Base-by-base conservation (phyloP, 2,888 invertebrate genomes). In the Drosophila algonquin region DNA sequence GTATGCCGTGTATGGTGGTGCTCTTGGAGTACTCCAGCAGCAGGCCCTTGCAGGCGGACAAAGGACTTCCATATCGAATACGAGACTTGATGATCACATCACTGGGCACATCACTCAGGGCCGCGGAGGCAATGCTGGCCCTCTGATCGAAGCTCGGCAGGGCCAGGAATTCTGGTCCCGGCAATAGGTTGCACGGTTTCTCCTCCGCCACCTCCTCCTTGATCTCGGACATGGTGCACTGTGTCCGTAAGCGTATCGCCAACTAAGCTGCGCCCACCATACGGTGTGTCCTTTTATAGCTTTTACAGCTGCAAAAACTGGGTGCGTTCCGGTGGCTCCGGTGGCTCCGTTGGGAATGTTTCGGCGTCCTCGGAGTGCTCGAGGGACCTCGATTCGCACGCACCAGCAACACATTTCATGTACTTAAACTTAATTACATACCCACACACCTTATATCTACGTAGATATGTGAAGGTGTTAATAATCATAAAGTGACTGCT, bases 1-100 rank as follows among this genome's bases (percentile, higher is more conserved):
- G 91, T 30, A 91, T 83, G 21, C 91, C 92, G 67, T 91, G 91
- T n/a, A 91, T 88, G 3, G 91, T 87, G 2, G 91, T 90, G 58
- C 81, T 90, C 48, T 88, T 90, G 1, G 91, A 89, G 67, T 91
- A 91, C 62, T 91, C 91, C 80, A 91, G 79, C 8, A 91, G 64
- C 0, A 91, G 67, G 0, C 91, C 91, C 40, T 91, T 89, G 53
- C 90, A 89, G 47, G 91, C 89, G 10, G 91, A 90, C 40, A 79
- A 64, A 5, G 80, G 86, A 6, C 83, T 87, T 8, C 91, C 92
- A 60, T 92, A 91, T 67, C 91, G 85, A 48, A 91, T 91, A 3
- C 92, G 84, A 0, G 91, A 91, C 56, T 87, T 85, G 30, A 91
- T 91, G 51, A 91, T 91, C 51, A 91, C 84, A 72, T 91, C 90